Percentiles rank a stretch among this genome's conserved stretches.
These are phyloP conservation scores for Fregata magnificens DNA, from an alignment of 2,113 vertebrate species.

Conservation along the genomic window DNA sequence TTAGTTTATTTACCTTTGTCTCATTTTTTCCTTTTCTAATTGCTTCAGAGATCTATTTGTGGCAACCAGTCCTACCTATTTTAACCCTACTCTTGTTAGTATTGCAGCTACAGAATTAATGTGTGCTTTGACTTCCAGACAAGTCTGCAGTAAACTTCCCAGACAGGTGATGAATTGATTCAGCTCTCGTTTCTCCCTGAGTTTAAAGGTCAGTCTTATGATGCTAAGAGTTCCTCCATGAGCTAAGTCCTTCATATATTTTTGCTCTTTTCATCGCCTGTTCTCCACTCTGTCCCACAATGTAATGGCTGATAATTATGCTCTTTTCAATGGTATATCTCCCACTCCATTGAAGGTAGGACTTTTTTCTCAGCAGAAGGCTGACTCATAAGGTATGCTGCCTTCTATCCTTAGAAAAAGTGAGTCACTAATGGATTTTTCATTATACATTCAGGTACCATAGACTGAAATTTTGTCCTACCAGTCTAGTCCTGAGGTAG, in stretches of 20 bases:
- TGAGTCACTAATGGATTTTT: slow-evolving; percentile 68
- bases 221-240: not conserved
- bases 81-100: not conserved
- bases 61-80: not conserved
- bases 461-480: slow-evolving; percentile 25
- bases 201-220: slow-evolving; percentile 18
- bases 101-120: not conserved
- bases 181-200: not conserved
- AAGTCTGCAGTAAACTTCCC: not conserved
- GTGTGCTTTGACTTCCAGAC: not conserved
- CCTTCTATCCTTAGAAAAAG: slow-evolving; percentile 53
- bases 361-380: slow-evolving; percentile 34
- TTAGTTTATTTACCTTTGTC: not conserved
- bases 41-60: not conserved
- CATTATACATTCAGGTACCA: slow-evolving; percentile 31
- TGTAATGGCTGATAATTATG: slow-evolving; percentile 17
- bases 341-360: slow-evolving; percentile 8
- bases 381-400: slow-evolving; percentile 49
- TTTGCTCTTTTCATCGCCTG: not conserved
- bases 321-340: not conserved
- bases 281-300: not conserved
- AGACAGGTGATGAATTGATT: not conserved
- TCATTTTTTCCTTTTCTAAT: not conserved
- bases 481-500: not conserved
- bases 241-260: not conserved